phyloP scores from a whole-genome alignment of 2,888 invertebrate genomes.

The Schizaphis graminum region DNA sequence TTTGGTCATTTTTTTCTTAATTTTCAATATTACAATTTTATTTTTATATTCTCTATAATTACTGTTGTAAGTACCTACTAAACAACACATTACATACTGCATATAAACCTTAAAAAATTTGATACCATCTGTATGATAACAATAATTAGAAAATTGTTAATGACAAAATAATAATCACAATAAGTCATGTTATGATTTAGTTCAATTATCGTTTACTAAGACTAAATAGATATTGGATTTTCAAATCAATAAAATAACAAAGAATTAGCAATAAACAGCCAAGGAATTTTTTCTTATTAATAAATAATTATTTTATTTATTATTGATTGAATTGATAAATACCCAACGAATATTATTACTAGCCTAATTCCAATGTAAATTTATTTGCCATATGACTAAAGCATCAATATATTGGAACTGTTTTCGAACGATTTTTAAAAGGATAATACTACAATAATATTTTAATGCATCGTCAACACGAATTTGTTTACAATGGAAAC shows the following conservation, averaged over 20 bases:
- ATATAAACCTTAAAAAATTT: not conserved
- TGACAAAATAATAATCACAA: not conserved
- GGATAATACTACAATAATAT: not conserved
- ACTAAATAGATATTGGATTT: not conserved
- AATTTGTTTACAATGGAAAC: constrained; percentile 13
- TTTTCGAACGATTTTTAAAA: not conserved
- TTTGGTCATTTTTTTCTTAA: not conserved
- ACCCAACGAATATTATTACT: not conserved
- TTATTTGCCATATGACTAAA: not conserved
- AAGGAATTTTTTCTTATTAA: not conserved
- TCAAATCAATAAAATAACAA: not conserved
- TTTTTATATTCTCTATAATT: not conserved
- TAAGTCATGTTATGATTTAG: not conserved
- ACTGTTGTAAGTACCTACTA: not conserved
- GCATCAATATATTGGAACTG: not conserved
- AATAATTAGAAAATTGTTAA: not conserved
- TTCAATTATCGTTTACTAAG: not conserved
- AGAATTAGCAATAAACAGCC: not conserved
- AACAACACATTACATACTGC: not conserved
- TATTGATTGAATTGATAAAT: not conserved
- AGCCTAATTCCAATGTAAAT: constrained; percentile 12
- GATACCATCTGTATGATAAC: not conserved
- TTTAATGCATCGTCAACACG: not conserved
- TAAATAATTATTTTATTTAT: not conserved
- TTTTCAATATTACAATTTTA: not conserved